Percentiles rank a stretch among this genome's conserved stretches.
Conservation (phyloP, 2,888 invertebrate genomes). For the Neria commutata region DNA sequence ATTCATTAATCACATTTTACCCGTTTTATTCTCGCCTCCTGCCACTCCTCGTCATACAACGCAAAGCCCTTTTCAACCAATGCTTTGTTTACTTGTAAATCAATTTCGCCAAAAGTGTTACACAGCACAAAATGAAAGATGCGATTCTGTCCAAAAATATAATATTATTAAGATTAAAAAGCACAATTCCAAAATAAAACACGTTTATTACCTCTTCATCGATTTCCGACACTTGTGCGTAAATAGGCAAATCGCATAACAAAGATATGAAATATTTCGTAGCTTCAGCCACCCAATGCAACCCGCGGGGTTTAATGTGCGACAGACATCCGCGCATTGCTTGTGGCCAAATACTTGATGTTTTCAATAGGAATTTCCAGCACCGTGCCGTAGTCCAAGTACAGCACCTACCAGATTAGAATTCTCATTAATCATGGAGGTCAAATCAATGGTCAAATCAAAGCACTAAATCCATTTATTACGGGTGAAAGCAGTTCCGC, state of each 20-base stretch:
- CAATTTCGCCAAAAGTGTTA: constrained; percentile 40
- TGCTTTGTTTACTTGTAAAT: constrained; percentile 39
- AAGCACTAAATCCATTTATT: constrained; percentile 36
- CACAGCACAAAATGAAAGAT: constrained; percentile 45
- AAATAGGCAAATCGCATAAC: constrained; percentile 41
- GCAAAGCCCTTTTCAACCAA: constrained; percentile 39
- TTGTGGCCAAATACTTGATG: constrained; percentile 49
- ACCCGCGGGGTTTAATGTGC: constrained; percentile 42
- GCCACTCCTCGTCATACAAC: constrained; percentile 40
- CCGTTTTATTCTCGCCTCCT: constrained; percentile 30
- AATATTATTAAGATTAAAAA: constrained; percentile 30
- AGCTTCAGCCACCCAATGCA: constrained; percentile 44
- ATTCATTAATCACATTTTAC: constrained; percentile 32
- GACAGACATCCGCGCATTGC: constrained; percentile 46
- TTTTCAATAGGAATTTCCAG: constrained; percentile 37
- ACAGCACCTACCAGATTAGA: constrained; percentile 43
- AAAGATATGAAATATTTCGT: constrained; percentile 42
- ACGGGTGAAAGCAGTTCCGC: constrained; percentile 42
- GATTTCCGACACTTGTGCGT: constrained; percentile 46
- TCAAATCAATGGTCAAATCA: constrained; percentile 30
- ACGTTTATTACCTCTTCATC: constrained; percentile 35
- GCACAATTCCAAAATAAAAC: not conserved
- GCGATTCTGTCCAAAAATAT: constrained; percentile 37
- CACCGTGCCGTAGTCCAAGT: constrained; percentile 52
- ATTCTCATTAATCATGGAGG: constrained; percentile 16